These are phyloP conservation scores for Mionectes olivaceus DNA, from an alignment of 2,797 vertebrate species.

Conservation along the genomic window DNA sequence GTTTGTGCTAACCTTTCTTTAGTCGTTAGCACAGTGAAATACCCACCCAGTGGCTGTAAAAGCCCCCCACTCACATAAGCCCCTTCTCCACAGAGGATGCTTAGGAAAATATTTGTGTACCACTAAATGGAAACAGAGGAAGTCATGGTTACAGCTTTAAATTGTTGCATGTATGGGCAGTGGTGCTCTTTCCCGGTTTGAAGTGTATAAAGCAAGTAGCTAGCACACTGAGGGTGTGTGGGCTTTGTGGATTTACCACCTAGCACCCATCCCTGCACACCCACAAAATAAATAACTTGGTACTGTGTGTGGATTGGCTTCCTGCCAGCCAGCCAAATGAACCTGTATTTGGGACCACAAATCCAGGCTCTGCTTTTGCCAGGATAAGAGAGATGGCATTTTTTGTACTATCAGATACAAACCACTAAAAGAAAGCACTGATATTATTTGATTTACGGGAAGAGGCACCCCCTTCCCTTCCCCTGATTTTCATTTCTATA, in stretches of 20 bases:
- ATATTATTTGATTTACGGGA: not conserved
- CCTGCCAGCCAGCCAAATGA: not conserved
- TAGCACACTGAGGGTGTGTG: not conserved
- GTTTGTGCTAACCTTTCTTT: not conserved
- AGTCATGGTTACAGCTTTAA: not conserved
- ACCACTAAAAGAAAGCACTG: not conserved
- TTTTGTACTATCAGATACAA: not conserved
- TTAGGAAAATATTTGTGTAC: not conserved
- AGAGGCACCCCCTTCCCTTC: not conserved
- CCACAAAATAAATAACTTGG: not conserved
- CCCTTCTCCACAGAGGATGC: not conserved
- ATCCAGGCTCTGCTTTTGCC: not conserved
- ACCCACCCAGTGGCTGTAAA: not conserved
- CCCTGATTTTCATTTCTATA: not conserved
- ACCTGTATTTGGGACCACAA: not conserved
- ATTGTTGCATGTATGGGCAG: not conserved
- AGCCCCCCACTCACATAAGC: not conserved
- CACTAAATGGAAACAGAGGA: not conserved
- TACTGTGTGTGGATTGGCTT: not conserved
- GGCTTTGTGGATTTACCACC: not conserved
- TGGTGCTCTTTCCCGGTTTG: no score
- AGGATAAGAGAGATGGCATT: not conserved
- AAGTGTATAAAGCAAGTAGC: not conserved
- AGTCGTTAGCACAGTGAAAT: not conserved
- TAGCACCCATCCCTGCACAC: not conserved